Conservation (phyloP, 2,888 invertebrate species). For the Volucella inflata region DNA sequence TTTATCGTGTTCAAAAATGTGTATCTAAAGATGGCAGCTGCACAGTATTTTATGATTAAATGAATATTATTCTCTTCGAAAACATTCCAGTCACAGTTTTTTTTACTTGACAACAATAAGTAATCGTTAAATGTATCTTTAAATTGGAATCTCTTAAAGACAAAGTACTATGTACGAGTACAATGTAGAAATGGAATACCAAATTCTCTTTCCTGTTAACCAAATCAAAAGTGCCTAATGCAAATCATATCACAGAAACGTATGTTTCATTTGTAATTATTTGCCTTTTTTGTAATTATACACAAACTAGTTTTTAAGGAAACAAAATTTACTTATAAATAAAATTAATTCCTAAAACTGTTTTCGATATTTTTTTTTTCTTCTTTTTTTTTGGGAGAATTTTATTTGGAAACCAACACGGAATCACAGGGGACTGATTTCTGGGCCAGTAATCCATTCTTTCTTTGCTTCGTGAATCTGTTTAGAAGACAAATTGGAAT, state of each 20-base stretch:
- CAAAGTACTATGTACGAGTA: conserved; percentile 3
- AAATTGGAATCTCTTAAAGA: neutral
- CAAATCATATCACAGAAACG: conserved; percentile 32
- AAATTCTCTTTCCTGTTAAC: conserved; percentile 40
- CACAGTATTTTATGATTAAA: conserved; percentile 10
- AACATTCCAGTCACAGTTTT: conserved; percentile 43
- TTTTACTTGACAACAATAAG: conserved; percentile 8
- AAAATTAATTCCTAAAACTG: conserved; percentile 41
- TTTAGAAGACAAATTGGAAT: too few species aligned
- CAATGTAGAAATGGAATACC: conserved; percentile 31
- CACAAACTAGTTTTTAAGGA: conserved; percentile 61
- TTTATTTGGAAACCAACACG: too few species aligned
- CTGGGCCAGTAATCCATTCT: too few species aligned
- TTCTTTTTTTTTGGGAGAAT: neutral
- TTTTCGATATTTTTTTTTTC: neutral
- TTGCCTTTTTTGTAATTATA: conserved; percentile 65
- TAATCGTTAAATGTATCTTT: conserved; percentile 10
- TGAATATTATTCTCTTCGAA: conserved; percentile 12
- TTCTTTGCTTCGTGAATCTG: too few species aligned
- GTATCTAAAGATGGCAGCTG: conserved; percentile 12
- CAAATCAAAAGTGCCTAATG: conserved; percentile 67
- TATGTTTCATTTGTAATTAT: conserved; percentile 34
- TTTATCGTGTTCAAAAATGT: conserved; percentile 40
- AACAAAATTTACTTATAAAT: conserved; percentile 62
- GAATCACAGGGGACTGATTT: too few species aligned